These are phyloP conservation scores for Dynastes hyllus DNA, from an alignment of 2,888 invertebrate genomes.

Conservation along the genomic window DNA sequence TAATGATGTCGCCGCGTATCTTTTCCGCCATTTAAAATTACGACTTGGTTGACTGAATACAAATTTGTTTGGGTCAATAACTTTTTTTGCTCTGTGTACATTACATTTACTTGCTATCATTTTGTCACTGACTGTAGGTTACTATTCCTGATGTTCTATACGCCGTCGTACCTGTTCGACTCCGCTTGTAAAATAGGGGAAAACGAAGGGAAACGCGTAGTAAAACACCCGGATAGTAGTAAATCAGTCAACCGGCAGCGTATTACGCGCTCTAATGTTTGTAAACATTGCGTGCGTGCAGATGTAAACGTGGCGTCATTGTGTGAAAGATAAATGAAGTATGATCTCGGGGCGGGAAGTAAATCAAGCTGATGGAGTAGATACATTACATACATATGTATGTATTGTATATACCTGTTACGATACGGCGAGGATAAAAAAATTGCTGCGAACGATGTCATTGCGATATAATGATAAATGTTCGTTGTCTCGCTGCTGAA, in stretches of 20 bases:
- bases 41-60: too few relatives aligned
- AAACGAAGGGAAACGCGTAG: neutral
- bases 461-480: too few relatives aligned
- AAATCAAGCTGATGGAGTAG: slow-evolving; percentile 26
- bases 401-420: neutral
- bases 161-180: neutral
- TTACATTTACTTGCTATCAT: too few relatives aligned
- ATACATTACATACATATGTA: neutral
- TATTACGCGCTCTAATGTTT: slow-evolving; percentile 17
- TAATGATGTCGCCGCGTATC: too few relatives aligned
- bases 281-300: slow-evolving; percentile 22
- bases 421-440: neutral
- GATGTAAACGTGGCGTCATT: slow-evolving; percentile 23
- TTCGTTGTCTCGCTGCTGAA: too few relatives aligned
- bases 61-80: too few relatives aligned
- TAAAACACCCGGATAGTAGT: slow-evolving; percentile 12
- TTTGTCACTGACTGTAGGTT: neutral
- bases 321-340: slow-evolving; percentile 29
- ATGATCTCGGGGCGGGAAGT: slow-evolving; percentile 21
- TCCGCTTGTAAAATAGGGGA: neutral
- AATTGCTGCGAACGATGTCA: neutral
- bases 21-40: too few relatives aligned
- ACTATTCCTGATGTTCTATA: neutral
- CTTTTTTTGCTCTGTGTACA: too few relatives aligned
- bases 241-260: slow-evolving; percentile 28